Conservation (phyloP, 2,113 vertebrate species). For the Colossoma macropomum region DNA sequence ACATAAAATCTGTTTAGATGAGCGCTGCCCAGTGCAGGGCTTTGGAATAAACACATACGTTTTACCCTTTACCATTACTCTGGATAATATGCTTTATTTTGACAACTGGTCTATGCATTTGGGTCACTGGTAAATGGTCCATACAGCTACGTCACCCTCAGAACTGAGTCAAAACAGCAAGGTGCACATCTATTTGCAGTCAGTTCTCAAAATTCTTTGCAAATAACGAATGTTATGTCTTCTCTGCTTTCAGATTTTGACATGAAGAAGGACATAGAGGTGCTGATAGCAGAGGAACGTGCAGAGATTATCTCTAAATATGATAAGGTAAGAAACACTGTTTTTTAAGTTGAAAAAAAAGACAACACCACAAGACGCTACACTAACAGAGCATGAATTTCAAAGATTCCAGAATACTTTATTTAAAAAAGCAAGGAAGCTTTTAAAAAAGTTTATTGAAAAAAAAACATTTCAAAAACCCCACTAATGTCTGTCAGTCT, state of each 20-base stretch:
- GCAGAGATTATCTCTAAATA: conserved; percentile 89
- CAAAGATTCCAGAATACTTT: too few relatives aligned
- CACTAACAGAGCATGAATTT: too few relatives aligned
- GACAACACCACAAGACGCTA: too few relatives aligned
- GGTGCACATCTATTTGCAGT: background rate
- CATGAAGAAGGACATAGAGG: conserved; percentile 93
- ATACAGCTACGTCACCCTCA: background rate
- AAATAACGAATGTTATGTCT: background rate
- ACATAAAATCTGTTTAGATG: conserved; percentile 5
- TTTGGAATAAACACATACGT: background rate
- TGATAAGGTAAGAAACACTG: conserved; percentile 79
- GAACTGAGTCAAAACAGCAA: background rate
- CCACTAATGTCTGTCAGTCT: too few relatives aligned
- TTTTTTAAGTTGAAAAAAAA: too few relatives aligned
- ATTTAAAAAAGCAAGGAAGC: too few relatives aligned
- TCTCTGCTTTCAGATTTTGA: conserved; percentile 79
- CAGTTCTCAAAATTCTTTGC: background rate
- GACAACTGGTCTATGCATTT: background rate
- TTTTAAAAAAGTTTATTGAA: too few relatives aligned
- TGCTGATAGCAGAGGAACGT: conserved; percentile 87
- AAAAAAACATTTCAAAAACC: too few relatives aligned
- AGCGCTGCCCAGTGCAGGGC: background rate
- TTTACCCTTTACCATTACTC: background rate
- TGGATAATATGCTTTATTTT: background rate
- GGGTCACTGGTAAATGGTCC: background rate